These are phyloP conservation scores for Nebria ingens DNA, from an alignment of 1,140 invertebrate species.

Conservation along the genomic window DNA sequence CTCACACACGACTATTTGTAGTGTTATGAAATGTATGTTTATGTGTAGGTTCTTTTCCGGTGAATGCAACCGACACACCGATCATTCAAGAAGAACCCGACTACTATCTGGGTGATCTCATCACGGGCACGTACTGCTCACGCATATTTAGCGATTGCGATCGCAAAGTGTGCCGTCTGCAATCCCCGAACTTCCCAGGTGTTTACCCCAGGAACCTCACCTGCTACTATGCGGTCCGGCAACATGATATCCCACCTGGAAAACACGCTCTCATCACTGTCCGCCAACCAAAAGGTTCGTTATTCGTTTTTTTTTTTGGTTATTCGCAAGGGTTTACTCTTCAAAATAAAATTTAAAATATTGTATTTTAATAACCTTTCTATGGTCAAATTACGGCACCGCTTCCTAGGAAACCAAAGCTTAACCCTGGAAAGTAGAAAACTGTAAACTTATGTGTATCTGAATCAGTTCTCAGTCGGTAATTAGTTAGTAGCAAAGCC, in stretches of 20 bases:
- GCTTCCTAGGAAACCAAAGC: too few species aligned
- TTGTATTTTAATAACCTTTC: too few species aligned
- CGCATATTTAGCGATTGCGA: conserved; percentile 83
- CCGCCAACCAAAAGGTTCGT: conserved; percentile 52
- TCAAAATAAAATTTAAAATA: background rate
- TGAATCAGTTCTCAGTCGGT: too few species aligned
- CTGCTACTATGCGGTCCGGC: conserved; percentile 73
- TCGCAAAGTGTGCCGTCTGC: conserved; percentile 71
- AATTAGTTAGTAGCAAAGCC: too few species aligned
- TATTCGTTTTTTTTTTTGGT: background rate
- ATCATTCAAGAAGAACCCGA: conserved; percentile 35
- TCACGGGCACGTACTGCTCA: conserved; percentile 80
- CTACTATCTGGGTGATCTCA: conserved; percentile 70
- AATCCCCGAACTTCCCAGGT: conserved; percentile 85
- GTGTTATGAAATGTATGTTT: too few species aligned
- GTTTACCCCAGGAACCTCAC: conserved; percentile 82
- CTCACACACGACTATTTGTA: too few species aligned
- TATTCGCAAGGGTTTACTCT: too few species aligned
- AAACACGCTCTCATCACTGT: conserved; percentile 78
- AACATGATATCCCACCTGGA: conserved; percentile 63
- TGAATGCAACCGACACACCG: conserved; percentile 28
- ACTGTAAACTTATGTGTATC: too few species aligned
- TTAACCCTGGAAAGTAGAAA: too few species aligned
- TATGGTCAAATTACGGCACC: too few species aligned
- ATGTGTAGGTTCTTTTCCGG: too few species aligned